phyloP scores from a whole-genome alignment of 2,797 vertebrate species.

The Sebastes kiyomatsui region DNA sequence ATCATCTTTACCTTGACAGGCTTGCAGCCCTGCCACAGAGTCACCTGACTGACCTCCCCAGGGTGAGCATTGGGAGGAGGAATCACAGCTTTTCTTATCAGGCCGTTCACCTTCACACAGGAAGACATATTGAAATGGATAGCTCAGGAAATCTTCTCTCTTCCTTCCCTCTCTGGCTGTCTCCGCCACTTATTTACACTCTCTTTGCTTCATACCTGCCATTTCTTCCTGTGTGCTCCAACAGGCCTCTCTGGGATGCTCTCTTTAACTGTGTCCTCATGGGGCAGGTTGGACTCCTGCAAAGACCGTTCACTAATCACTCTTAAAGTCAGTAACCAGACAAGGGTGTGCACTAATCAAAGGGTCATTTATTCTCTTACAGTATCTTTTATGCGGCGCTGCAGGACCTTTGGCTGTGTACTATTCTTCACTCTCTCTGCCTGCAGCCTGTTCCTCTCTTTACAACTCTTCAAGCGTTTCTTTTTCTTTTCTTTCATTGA shows the following conservation, averaged over 20 bases:
- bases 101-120: slow-evolving; percentile 38
- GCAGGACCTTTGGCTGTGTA: slow-evolving; percentile 30
- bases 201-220: slow-evolving; percentile 60
- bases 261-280: slow-evolving; percentile 39
- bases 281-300: slow-evolving; percentile 55
- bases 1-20: slow-evolving; percentile 53
- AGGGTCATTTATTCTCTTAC: slow-evolving; percentile 11
- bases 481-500: slow-evolving; percentile 66
- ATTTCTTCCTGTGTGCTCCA: slow-evolving; percentile 52
- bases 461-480: slow-evolving; percentile 79
- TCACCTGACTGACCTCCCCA: slow-evolving; percentile 57
- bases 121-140: not conserved
- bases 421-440: slow-evolving; percentile 41
- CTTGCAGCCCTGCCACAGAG: slow-evolving; percentile 50
- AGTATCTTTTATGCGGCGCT: slow-evolving; percentile 24
- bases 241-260: slow-evolving; percentile 40
- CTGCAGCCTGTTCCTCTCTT: slow-evolving; percentile 80
- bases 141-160: not conserved
- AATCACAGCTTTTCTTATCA: slow-evolving; percentile 42
- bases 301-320: slow-evolving; percentile 13
- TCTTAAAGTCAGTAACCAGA: not conserved
- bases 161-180: not conserved
- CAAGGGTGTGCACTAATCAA: not conserved
- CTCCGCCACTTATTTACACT: not conserved
- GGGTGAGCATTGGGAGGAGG: slow-evolving; percentile 44